phyloP scores from a whole-genome alignment of 2,888 invertebrate genomes.

The Archips crataeganus region DNA sequence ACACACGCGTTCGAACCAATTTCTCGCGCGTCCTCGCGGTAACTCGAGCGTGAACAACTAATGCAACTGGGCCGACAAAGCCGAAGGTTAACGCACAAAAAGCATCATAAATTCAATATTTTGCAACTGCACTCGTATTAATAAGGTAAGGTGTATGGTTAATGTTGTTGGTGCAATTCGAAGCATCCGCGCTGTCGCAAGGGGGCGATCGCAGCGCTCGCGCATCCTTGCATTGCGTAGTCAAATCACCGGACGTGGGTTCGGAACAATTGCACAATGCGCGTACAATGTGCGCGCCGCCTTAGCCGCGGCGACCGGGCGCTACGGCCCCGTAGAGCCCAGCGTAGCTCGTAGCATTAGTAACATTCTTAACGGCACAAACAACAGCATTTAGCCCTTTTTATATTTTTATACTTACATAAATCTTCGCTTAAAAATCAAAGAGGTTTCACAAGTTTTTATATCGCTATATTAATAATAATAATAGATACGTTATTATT shows the following conservation, averaged over 20 bases:
- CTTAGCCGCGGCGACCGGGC: constrained; percentile 54
- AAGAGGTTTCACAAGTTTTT: neutral
- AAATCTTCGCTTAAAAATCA: neutral
- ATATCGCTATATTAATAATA: neutral
- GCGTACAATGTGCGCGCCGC: constrained; percentile 53
- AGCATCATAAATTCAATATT: constrained; percentile 75
- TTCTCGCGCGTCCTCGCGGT: constrained; percentile 73
- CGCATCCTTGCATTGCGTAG: constrained; percentile 81
- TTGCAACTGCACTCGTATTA: constrained; percentile 82
- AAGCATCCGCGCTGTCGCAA: constrained; percentile 83
- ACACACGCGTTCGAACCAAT: constrained; percentile 53
- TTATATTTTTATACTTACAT: neutral
- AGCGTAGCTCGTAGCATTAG: constrained; percentile 20
- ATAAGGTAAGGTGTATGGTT: constrained; percentile 74
- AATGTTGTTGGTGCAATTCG: constrained; percentile 74
- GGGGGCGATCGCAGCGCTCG: constrained; percentile 63
- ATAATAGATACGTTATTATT: constrained; percentile 1
- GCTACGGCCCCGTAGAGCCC: constrained; percentile 44
- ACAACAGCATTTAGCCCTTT: neutral
- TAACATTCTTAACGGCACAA: neutral
- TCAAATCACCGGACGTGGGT: constrained; percentile 81
- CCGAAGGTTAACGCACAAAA: constrained; percentile 80
- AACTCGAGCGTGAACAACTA: constrained; percentile 79
- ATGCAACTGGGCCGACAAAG: constrained; percentile 78
- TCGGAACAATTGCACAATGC: constrained; percentile 76